Percentiles rank a stretch among this genome's conserved stretches.
These are phyloP conservation scores for Clostera curtula DNA, from an alignment of 2,888 invertebrate species.

Conservation along the genomic window DNA sequence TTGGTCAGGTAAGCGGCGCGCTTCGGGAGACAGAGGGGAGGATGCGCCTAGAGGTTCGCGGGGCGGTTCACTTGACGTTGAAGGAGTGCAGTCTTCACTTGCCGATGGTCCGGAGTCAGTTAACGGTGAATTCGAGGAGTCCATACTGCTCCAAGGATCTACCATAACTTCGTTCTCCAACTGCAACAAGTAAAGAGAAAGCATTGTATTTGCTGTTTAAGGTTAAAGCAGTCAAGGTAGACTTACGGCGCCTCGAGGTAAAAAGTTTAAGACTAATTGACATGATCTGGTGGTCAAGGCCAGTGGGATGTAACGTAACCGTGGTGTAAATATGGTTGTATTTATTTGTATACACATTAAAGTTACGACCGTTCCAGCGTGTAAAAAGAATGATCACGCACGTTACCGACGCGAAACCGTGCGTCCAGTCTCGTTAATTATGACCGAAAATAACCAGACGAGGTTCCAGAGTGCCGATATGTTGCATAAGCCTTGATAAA, in stretches of 20 bases:
- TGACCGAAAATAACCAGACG: constrained; percentile 13
- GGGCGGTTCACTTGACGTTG: constrained; percentile 57
- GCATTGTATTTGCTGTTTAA: constrained; percentile 21
- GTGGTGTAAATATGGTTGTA: constrained; percentile 28
- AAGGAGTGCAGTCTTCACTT: constrained; percentile 68
- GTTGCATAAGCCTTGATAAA: constrained; percentile 21
- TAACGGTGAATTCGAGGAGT: constrained; percentile 70
- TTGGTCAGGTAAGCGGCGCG: constrained; percentile 51
- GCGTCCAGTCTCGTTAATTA: constrained; percentile 26
- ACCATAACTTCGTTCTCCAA: constrained; percentile 75
- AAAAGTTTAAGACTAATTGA: constrained; percentile 39
- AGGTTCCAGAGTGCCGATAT: constrained; percentile 14
- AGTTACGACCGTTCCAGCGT: constrained; percentile 31
- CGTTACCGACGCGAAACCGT: constrained; percentile 14
- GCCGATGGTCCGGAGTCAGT: constrained; percentile 70
- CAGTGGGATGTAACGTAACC: constrained; percentile 25
- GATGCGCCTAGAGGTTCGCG: constrained; percentile 40
- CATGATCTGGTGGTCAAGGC: constrained; percentile 47
- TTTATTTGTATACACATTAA: constrained; percentile 38
- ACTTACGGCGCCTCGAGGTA: constrained; percentile 29
- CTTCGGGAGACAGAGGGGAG: constrained; percentile 42
- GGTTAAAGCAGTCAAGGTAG: constrained; percentile 38
- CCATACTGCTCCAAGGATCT: constrained; percentile 74
- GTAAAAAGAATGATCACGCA: constrained; percentile 23
- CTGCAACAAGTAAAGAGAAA: constrained; percentile 55